Percentiles rank a stretch among this genome's conserved stretches.
These are phyloP conservation scores for Ciconia maguari DNA, from an alignment of 2,113 vertebrate species.

Conservation along the genomic window DNA sequence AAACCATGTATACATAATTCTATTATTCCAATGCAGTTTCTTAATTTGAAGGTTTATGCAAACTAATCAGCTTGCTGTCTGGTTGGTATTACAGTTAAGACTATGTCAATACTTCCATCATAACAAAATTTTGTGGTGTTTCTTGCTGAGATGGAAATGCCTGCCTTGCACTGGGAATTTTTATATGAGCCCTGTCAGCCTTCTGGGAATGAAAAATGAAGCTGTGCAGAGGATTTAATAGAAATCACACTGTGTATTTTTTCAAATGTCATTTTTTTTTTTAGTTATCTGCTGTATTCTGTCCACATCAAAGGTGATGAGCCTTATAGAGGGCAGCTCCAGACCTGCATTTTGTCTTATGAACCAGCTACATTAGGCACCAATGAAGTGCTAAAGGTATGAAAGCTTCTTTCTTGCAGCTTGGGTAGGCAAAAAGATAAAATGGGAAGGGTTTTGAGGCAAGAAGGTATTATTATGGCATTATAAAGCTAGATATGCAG, in stretches of 20 bases:
- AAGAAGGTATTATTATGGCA: neutral
- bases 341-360: neutral
- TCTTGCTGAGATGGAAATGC: constrained; percentile 2
- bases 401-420: neutral
- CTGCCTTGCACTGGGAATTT: neutral
- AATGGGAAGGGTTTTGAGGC: neutral
- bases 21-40: neutral
- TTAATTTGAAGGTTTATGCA: neutral
- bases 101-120: neutral
- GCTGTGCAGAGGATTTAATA: neutral
- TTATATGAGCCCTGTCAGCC: neutral
- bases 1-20: neutral
- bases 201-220: constrained; percentile 38
- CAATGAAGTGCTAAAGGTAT: neutral
- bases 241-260: neutral
- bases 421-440: constrained; percentile 23
- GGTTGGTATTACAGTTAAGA: neutral
- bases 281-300: neutral
- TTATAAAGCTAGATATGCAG: constrained; percentile 12
- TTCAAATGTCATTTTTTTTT: neutral
- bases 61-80: neutral
- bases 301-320: constrained; percentile 17
- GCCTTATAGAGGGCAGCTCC: neutral
- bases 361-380: neutral
- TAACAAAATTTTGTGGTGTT: neutral